phyloP scores from a whole-genome alignment of 2,888 invertebrate genomes.

The Hirtodrosophila trivittata region DNA sequence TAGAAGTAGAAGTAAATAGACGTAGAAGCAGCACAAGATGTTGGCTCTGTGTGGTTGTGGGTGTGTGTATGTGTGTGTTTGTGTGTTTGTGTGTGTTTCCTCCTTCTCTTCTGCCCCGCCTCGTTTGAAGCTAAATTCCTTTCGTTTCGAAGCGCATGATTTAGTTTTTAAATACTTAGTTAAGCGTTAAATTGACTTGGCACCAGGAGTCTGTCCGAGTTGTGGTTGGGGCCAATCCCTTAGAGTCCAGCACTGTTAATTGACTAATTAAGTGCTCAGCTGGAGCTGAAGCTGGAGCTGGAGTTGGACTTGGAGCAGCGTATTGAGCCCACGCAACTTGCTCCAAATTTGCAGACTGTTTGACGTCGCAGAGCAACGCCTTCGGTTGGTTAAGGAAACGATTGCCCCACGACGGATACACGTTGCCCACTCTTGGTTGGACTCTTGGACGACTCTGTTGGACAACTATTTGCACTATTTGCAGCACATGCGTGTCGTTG shows the following conservation, averaged over 20 bases:
- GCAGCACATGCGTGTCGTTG: slow-evolving; percentile 42
- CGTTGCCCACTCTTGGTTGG: slow-evolving; percentile 27
- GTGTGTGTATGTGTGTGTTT: slow-evolving; percentile 21
- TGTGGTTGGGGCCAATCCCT: slow-evolving; percentile 44
- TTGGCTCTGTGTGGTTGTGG: not conserved
- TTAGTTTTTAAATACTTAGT: slow-evolving; percentile 64
- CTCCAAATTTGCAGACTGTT: slow-evolving; percentile 46
- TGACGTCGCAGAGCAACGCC: slow-evolving; percentile 18
- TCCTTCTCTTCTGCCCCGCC: slow-evolving; percentile 1
- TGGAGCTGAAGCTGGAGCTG: slow-evolving; percentile 31
- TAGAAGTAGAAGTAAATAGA: slow-evolving; percentile 8
- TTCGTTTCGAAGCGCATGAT: slow-evolving; percentile 43
- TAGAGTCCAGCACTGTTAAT: slow-evolving; percentile 59
- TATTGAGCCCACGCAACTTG: slow-evolving; percentile 58
- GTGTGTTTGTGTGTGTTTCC: slow-evolving; percentile 10
- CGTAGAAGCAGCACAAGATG: not conserved
- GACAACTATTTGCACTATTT: slow-evolving; percentile 15
- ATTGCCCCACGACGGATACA: slow-evolving; percentile 19
- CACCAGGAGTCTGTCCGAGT: slow-evolving; percentile 37
- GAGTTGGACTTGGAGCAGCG: slow-evolving; percentile 22
- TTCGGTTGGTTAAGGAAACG: slow-evolving; percentile 14
- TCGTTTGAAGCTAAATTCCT: not conserved
- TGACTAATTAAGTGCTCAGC: slow-evolving; percentile 68
- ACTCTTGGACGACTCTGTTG: no score
- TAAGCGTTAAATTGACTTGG: slow-evolving; percentile 75